Base-by-base conservation (phyloP, 2,888 invertebrate genomes). In the Drosophila pseudotalamancana region DNA sequence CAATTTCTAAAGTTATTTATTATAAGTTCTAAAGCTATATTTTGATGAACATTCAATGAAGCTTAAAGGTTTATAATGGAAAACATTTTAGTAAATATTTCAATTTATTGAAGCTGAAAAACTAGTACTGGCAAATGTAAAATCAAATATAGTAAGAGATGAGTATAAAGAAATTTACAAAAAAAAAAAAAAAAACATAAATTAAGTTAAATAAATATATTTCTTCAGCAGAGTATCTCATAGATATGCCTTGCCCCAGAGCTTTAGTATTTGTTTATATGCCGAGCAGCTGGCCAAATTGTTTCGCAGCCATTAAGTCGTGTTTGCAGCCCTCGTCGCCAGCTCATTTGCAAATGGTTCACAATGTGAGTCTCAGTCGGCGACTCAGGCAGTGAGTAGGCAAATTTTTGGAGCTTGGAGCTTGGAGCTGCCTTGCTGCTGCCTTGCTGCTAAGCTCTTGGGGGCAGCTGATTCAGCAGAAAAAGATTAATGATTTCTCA, bases 401-500 rank as follows among this genome's bases (percentile, higher is more conserved):
- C 75, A 57, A 65, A 69, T 54, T 49, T 55, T 42, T 50, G 55
- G n/a, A n/a, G n/a, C n/a, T n/a, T n/a, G n/a, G n/a, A n/a, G n/a
- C 35, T 11, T 16, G 21, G 45, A 25, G 23, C 16, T 32, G 40
- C 37, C n/a, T 34, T 49, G 12, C 31, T 14, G 21, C 11, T 42
- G 37, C 56, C 45, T 27, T 14, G 21, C 11, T 42, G 37, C 56
- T 42, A 74, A 68, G 61, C 63, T 43, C 60, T 61, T 69, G 54
- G 35, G 16, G 25, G 43, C 45, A 72, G 87, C 83, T 83, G 88
- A 84, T 84, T 84, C 83, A 84, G 83, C 83, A 70, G 45, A 67
- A 88, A 75, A 83, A 85, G 83, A 85, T 85, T 85, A 85, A 85
- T 86, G 84, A 81, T 83, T 83, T 63, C 69, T 46, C 72, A 77